Evolutionary conservation across 2,113 vertebrate genomes (phyloP), one percentile per base, ranked within the genome.

Genomic region (Seriola aureovittata): DNA sequence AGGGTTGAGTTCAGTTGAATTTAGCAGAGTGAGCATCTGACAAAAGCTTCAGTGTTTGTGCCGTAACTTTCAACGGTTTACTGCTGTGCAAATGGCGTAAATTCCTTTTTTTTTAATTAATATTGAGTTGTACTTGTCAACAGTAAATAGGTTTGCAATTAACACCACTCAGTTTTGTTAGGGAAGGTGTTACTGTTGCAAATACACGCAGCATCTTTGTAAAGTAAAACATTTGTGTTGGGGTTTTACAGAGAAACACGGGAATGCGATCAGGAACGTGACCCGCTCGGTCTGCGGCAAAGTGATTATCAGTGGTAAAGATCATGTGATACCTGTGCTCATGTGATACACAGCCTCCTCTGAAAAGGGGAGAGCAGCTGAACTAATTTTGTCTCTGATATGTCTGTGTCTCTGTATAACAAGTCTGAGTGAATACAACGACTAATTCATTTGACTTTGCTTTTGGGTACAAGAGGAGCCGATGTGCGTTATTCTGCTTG

Each of bases 261-360:
- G 52, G 48, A 85, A 78, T 72, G 40, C 9, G 46, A 59, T 57
- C 50, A 19, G 71, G 57, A 67, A 64, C 57, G 40, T 57, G 68
- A 63, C 12, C 48, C 72, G 14, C 52, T 71, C 72, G 70, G 23
- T 54, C 40, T 65, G 63, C 77, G 78, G 84, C 63, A 74, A 91
- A 92, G 78, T 86, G 85, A 92, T 94, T 89, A 80, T 84, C 80
- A 86, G 70, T 44, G 73, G 42, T 81, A 80, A 84, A 84, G 85
- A 91, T 91, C 86, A 89, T 91, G 86, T 89, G 90, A 90, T 81
- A 67, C 80, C 67, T 88, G 71, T 48, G 72, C 48, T 89, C 87
- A 87, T 89, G 87, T 82, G 92, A 90, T 81, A 32, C 72, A 78
- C 70, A 48, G 65, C 36, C 79, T 79, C 14, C 50, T 64, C 44